Evolutionary conservation across 1,140 invertebrate species (phyloP), one percentile per base, ranked within the genome.

Genomic region (Euwallacea fornicatus): DNA sequence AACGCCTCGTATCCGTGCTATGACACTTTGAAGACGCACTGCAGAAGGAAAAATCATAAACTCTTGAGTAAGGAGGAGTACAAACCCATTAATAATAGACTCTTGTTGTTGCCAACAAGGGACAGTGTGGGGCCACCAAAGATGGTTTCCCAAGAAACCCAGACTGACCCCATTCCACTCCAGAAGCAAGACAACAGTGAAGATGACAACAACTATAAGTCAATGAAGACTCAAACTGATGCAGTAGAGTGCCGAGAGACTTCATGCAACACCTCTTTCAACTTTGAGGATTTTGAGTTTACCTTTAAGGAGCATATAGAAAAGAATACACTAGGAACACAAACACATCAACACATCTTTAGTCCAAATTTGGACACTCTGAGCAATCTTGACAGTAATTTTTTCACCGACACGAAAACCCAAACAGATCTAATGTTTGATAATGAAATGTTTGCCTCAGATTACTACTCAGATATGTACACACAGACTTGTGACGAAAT

Each of bases 401-500:
- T 84, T 65, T 84, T 85, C 64, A 81, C 83, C 9, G 85, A 85
- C 69, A 86, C 83, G 62, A 85, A 87, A 75, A 87, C 86, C 0
- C 86, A 87, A 79, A 87, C 86, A 0, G 86, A 87, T 75, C 78
- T 83, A 58, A 82, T 81, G 63, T 83, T 79, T 21, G 64, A 77
- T 8, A 75, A 78, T 69, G 76, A 78, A 11, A 69, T 80, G 13
- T 76, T 81, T 0, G 83, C 74, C 58, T 66, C 73, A 42, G 79
- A 81, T 74, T 82, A 85, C 8, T 86, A 86, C 64, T 84, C 59
- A 8, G 75, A 88, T 70, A 88, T 83, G 75, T 86, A 83, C 71
- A 88, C 87, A 2, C 87, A 89, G 76, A 88, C 87, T 8, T 87
- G 85, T 69, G 81, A 85, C 60, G 85, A 87, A 15, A 84, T 87